Evolutionary conservation across 2,797 vertebrate genomes (phyloP).

Genomic region (Philypnodon macrostomus): DNA sequence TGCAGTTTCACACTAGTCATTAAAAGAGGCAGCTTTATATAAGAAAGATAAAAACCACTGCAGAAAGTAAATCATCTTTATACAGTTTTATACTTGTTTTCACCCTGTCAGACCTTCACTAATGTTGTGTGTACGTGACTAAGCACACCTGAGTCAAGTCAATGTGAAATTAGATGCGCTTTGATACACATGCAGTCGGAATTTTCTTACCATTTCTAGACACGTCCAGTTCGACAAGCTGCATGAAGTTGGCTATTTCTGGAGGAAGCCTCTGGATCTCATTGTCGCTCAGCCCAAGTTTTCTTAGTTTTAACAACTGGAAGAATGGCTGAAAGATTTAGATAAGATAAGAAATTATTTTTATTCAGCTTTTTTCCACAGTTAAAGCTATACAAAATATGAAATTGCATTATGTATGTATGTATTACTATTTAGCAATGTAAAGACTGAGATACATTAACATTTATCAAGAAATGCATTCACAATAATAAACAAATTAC

Average conservation of each 20-base stretch:
- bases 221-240: slow-evolving; percentile 94
- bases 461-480: no score
- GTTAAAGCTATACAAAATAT: no score
- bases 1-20: slow-evolving; percentile 12
- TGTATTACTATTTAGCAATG: no score
- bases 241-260: slow-evolving; percentile 97
- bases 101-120: slow-evolving; percentile 21
- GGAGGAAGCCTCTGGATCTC: slow-evolving; percentile 94
- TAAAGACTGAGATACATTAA: no score
- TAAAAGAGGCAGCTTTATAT: slow-evolving; percentile 5
- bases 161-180: no score
- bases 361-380: no score
- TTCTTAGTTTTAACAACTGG: slow-evolving; percentile 92
- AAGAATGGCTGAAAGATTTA: slow-evolving; percentile 90
- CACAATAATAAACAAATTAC: no score
- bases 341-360: not conserved
- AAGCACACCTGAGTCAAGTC: no score
- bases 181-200: no score
- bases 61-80: slow-evolving; percentile 29
- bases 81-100: slow-evolving; percentile 5
- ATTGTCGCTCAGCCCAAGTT: slow-evolving; percentile 96
- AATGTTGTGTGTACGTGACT: no score
- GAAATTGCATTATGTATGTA: no score
- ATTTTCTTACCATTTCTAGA: slow-evolving; percentile 90
- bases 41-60: not conserved